phyloP scores from a whole-genome alignment of 2,888 invertebrate species.

The Rambutsinella grinnellia region DNA sequence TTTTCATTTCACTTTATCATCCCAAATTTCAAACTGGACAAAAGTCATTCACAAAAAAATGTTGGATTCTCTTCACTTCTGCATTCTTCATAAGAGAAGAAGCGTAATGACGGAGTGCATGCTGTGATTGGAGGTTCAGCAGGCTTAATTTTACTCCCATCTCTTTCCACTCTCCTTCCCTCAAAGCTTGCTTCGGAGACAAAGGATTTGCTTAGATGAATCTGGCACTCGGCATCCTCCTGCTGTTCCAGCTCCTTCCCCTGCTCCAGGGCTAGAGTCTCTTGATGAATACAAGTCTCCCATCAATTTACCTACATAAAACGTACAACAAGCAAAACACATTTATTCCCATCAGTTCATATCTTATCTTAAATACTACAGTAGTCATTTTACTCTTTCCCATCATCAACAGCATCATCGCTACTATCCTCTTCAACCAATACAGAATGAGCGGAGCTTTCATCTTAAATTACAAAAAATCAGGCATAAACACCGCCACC shows the following conservation, averaged over 20 bases:
- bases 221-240: constrained; percentile 19
- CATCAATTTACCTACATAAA: constrained; percentile 44
- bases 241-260: constrained; percentile 6
- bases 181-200: constrained; percentile 43
- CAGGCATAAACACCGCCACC: no score
- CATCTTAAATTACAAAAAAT: constrained; percentile 30
- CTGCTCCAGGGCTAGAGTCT: constrained; percentile 26
- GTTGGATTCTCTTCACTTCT: background rate
- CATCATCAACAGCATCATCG: constrained; percentile 9
- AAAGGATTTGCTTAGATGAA: constrained; percentile 32
- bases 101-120: constrained; percentile 36
- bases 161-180: background rate
- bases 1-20: constrained; percentile 24
- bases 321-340: constrained; percentile 13
- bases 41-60: background rate
- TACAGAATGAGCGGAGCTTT: constrained; percentile 1
- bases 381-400: background rate
- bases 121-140: constrained; percentile 32
- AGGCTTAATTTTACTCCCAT: background rate
- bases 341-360: background rate
- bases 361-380: constrained; percentile 24
- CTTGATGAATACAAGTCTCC: constrained; percentile 36
- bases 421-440: constrained; percentile 9
- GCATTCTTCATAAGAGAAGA: constrained; percentile 8
- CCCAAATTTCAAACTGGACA: constrained; percentile 6